These are phyloP conservation scores for Archocentrus centrarchus DNA, from an alignment of 2,113 vertebrate species.

Conservation along the genomic window DNA sequence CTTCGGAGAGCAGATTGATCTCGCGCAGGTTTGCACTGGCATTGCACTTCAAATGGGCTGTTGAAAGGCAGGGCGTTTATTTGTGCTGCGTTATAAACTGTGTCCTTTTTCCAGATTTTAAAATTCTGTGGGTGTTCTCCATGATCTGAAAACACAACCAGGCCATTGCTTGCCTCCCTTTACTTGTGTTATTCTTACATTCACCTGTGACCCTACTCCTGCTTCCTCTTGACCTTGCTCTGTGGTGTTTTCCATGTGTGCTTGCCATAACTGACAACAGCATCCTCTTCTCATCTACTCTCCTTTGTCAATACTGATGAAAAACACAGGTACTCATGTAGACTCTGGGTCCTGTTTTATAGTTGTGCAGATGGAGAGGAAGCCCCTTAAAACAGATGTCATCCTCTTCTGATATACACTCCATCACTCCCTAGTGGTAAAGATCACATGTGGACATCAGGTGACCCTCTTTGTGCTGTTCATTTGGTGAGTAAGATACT, in stretches of 20 bases:
- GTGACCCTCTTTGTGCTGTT: constrained; percentile 46
- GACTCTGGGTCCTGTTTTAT: constrained; percentile 5
- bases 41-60: constrained; percentile 67
- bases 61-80: constrained; percentile 64
- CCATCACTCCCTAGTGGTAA: constrained; percentile 46
- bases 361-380: constrained; percentile 43
- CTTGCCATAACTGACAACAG: not conserved
- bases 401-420: constrained; percentile 29
- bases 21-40: constrained; percentile 58
- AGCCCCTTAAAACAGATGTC: constrained; percentile 42
- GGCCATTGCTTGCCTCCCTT: not conserved
- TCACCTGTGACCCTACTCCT: constrained; percentile 29
- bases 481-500: constrained; percentile 46
- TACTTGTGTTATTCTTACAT: constrained; percentile 5
- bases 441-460: constrained; percentile 62
- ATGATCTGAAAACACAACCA: constrained; percentile 1
- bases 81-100: constrained; percentile 53
- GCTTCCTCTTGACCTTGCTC: not conserved
- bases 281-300: constrained; percentile 5
- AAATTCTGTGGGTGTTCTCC: constrained; percentile 49
- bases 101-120: constrained; percentile 55
- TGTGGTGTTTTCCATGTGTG: not conserved
- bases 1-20: constrained; percentile 62
- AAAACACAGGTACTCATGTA: constrained; percentile 32
- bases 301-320: constrained; percentile 30